A percentile compares a stretch with the other conserved stretches of the same genome.
These are phyloP conservation scores for Alosa alosa DNA, from an alignment of 2,113 vertebrate genomes.

Conservation along the genomic window DNA sequence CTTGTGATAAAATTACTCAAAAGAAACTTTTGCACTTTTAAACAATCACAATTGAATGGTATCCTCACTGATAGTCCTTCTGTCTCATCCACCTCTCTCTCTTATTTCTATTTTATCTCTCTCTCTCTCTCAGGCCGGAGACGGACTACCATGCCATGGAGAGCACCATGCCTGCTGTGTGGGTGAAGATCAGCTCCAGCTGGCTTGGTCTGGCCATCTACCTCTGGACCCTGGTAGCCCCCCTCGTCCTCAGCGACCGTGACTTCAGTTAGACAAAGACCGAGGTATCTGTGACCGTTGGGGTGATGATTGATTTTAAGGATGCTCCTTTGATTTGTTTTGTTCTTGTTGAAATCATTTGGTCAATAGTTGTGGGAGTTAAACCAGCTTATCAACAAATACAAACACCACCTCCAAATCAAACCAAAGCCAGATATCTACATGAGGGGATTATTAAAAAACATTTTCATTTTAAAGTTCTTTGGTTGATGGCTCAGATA, in stretches of 20 bases:
- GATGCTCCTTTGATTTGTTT: neutral
- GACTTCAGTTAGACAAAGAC: constrained; percentile 80
- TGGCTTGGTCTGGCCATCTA: constrained; percentile 84
- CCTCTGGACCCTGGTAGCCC: constrained; percentile 89
- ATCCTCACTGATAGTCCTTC: neutral
- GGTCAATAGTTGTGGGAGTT: no score
- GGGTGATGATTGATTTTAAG: neutral
- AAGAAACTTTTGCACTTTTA: no score
- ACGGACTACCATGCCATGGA: constrained; percentile 60
- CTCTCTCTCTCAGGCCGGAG: constrained; percentile 66
- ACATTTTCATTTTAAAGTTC: neutral
- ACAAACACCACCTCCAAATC: neutral
- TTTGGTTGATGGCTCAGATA: neutral
- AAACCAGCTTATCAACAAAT: neutral
- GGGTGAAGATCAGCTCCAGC: constrained; percentile 93
- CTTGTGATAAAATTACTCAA: neutral
- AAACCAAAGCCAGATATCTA: constrained; percentile 1
- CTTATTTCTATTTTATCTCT: neutral
- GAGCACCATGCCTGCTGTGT: constrained; percentile 83
- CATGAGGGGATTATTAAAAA: neutral
- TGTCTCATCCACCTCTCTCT: neutral
- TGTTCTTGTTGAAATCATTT: neutral
- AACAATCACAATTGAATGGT: neutral
- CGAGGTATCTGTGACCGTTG: neutral
- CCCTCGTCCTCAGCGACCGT: constrained; percentile 74